A percentile compares a stretch with the other conserved stretches of the same genome.
These are phyloP conservation scores for Lucifuga dentata DNA, from an alignment of 2,113 vertebrate genomes.

Conservation along the genomic window DNA sequence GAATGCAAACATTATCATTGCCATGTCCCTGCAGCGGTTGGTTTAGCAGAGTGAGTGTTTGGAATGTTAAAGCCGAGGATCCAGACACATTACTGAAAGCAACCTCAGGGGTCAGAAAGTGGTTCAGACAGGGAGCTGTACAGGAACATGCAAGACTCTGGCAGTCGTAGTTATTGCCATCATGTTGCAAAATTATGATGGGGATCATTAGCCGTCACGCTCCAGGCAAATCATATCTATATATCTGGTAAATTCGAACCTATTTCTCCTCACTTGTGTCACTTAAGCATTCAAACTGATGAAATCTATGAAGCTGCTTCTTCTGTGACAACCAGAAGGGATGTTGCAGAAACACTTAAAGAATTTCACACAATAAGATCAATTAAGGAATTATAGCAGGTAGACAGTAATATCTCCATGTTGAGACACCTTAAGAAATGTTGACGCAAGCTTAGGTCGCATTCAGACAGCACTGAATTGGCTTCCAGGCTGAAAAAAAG, in stretches of 20 bases:
- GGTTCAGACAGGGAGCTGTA: slow-evolving; percentile 34
- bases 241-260: slow-evolving; percentile 32
- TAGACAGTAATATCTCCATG: slow-evolving; percentile 55
- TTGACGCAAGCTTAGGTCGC: slow-evolving; percentile 67
- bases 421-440: slow-evolving; percentile 67
- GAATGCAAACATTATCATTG: slow-evolving; percentile 76
- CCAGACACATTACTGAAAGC: slow-evolving; percentile 66
- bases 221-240: slow-evolving; percentile 29
- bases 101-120: slow-evolving; percentile 63
- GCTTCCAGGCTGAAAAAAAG: slow-evolving; percentile 69
- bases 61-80: slow-evolving; percentile 77
- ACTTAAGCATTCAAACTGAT: not conserved
- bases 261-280: slow-evolving; percentile 15
- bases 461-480: slow-evolving; percentile 78
- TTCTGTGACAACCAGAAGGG: slow-evolving; percentile 3
- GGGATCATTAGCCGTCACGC: slow-evolving; percentile 13
- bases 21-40: slow-evolving; percentile 61
- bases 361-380: slow-evolving; percentile 59
- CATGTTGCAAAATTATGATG: slow-evolving; percentile 23
- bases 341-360: slow-evolving; percentile 39
- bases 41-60: slow-evolving; percentile 72
- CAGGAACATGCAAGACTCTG: slow-evolving; percentile 31
- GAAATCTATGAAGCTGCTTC: slow-evolving; percentile 11
- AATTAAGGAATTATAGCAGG: slow-evolving; percentile 50
- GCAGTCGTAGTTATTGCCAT: slow-evolving; percentile 22